Base-by-base conservation (phyloP, 1,140 invertebrate genomes). In the Platyscapa corneri region DNA sequence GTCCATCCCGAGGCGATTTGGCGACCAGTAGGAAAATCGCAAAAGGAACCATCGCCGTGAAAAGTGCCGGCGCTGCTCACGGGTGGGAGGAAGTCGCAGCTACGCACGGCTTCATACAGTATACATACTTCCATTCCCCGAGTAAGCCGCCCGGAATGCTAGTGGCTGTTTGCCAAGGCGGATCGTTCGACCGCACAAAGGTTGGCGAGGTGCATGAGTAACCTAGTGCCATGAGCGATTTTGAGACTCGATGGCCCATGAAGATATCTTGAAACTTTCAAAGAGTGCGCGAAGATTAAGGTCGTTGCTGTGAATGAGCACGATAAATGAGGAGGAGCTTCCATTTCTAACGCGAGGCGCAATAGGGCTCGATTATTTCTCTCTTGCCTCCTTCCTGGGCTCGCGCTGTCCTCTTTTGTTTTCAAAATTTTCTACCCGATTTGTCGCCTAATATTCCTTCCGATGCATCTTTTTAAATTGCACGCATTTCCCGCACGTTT, bases 81-180 rank as follows among this genome's bases (percentile, higher is more conserved):
- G 34, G 16, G 16, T 18, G 37, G 20, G 56, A 60, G 27, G 3
- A 60, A 60, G 49, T 53, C 49, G 16, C 8, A 60, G 49, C 2
- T 20, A 5, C 42, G 60, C 56, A 49, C 34, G 53, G 84, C 87
- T 84, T 88, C 88, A 87, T 88, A 46, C 46, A 85, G 56, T 85
- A 88, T 84, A 87, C 72, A 87, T 77, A 72, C 86, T 86, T 88
- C 84, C 88, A 89, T 90, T 89, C 88, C 86, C 67, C 56, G 78
- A 88, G 84, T 88, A 90, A 88, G 88, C 83, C 87, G 82, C 87
- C 87, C 86, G 86, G 88, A 89, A 88, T 80, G 84, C 89, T 83
- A 39, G 46, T 76, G 86, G 90, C 85, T 88, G 87, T 90, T 89
- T 90, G 84, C 86, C 82, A 80, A 88, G 83, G 85, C 30, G 34